Base-by-base conservation (phyloP, 1,140 invertebrate species). In the Diachasmimorpha longicaudata region DNA sequence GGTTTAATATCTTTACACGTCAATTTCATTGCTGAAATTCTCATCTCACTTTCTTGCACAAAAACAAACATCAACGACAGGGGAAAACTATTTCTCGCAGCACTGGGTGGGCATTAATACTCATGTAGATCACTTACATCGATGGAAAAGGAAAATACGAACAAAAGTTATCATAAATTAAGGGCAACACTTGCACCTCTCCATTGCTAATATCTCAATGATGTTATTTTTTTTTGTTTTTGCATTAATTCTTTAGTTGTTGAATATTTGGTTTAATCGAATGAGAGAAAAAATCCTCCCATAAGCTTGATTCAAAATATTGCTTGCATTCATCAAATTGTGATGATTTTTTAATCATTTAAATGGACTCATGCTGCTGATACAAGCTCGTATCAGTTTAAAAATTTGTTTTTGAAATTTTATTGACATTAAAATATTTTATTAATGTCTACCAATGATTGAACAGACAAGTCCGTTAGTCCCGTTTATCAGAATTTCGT, bases 401-500 rank as follows among this genome's bases (percentile, higher is more conserved):
- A 58, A n/a, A 58, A 58, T 19, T 58, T 58, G 52, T 58, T 21
- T 6, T 39, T 67, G 16, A 67, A 73, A 67, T 8, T 21, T 55
- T 37, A 58, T 70, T 70, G 25, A 63, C 36, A 36, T 58, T n/a
- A n/a, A n/a, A n/a, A n/a, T n/a, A n/a, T n/a, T n/a, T n/a, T n/a
- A n/a, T n/a, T 39, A 68, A 68, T 68, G 39, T 68, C 25, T 68
- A 68, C 0, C 14, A 68, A 68, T 37, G 4, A 16, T 68, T 1
- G 39, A 68, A 68, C 48, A 58, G 13, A 16, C 19, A 76, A 13
- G 36, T 66, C 14, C 48, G 74, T 84, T 83, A 85, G 42, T 85
- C 80, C 58, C 77, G 58, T 79, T 85, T 80, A 75, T 81, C 83
- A 4, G 79, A 82, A 79, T 82, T 85, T 70, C 83, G 77, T 79